Conservation (phyloP, 2,797 vertebrate species). For the Trematomus bernacchii region DNA sequence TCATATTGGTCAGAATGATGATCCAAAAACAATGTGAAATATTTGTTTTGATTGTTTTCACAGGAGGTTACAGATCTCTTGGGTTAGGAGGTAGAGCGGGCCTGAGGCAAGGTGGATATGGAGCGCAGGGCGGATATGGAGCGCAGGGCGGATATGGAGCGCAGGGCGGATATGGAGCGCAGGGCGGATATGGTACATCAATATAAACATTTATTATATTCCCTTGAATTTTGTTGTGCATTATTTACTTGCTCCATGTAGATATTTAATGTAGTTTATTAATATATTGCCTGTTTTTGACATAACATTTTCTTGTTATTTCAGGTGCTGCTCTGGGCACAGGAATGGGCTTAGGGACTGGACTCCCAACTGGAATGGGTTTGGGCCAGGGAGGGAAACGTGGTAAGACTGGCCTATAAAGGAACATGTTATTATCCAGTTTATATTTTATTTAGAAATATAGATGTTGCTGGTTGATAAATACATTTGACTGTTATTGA, state of each 20-base stretch:
- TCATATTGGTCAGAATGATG: background rate
- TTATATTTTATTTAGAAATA: too few species aligned
- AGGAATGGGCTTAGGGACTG: constrained; percentile 65
- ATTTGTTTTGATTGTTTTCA: background rate
- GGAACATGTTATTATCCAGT: too few species aligned
- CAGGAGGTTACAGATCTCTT: constrained; percentile 76
- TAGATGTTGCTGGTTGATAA: background rate
- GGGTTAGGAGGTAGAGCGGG: constrained; percentile 70
- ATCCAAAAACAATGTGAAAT: constrained; percentile 1
- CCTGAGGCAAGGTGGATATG: constrained; percentile 71
- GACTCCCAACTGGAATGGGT: constrained; percentile 64
- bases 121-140: constrained; percentile 66
- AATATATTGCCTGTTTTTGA: background rate
- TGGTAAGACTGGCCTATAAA: constrained; percentile 53
- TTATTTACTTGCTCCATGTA: background rate
- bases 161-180: constrained; percentile 66
- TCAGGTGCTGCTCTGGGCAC: constrained; percentile 71
- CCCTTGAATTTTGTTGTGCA: background rate
- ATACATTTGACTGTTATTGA: too few species aligned
- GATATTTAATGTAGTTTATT: background rate
- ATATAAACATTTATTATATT: background rate
- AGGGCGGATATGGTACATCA: background rate
- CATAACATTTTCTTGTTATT: background rate
- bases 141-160: constrained; percentile 1
- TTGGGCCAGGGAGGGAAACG: constrained; percentile 69